Base-by-base conservation (phyloP, 2,113 vertebrate species). In the Alaudala cheleensis region DNA sequence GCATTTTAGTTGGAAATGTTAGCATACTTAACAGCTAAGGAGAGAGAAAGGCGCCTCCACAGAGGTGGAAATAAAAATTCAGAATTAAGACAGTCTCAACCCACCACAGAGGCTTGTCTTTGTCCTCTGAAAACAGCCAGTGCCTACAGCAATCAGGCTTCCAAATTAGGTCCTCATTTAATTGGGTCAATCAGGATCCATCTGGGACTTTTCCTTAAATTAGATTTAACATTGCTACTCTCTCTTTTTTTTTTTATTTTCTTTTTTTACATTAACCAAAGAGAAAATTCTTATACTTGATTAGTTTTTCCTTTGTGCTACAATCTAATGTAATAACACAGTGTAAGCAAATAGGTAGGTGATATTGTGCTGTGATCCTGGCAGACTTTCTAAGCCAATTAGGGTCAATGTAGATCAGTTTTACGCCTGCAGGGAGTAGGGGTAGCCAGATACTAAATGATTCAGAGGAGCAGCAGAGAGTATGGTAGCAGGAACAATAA, bases 151-250 rank as follows among this genome's bases (percentile, higher is more conserved):
- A 86, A 66, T 92, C 54, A 26, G 42, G 7, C 3, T 93, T 10
- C n/a, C 45, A 93, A 83, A 93, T 92, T 90, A 93, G 79, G 21
- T 86, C 58, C 50, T 92, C 64, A 70, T 42, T 93, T 96, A 97
- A 96, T 65, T 94, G 71, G 92, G 92, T 96, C 82, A 92, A 72
- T 50, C 42, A 69, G 21, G 64, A 88, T 39, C 50, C 58, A 42
- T 65, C 40, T 92, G 76, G 50, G 90, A 61, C 28, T 39, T 81
- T 82, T 58, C 73, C 87, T 90, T 74, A 88, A 96, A 93, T 83
- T 94, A 71, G 92, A 86, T 71, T 69, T 79, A 88, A 7, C 10
- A 14, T 34, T 90, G 6, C n/a, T 72, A 19, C 9, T 73, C 34
- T 78, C 9, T 12, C 9, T 37, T 24, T 58, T 22, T 78, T 40